Evolutionary conservation across 2,888 invertebrate genomes (phyloP).

Genomic region (Agrotis segetum): DNA sequence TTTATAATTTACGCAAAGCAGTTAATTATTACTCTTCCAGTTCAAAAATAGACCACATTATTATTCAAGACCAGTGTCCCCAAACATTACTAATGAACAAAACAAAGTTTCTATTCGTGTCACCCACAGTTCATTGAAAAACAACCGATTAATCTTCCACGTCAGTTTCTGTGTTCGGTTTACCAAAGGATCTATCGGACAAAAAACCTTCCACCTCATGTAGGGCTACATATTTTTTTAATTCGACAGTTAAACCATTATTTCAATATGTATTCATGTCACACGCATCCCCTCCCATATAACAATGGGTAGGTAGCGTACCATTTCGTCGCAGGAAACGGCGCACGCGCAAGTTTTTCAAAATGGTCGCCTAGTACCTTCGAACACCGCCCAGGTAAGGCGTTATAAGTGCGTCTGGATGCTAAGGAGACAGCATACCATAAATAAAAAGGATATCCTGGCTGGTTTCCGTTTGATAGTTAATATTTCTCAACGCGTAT

Average conservation of each 20-base stretch:
- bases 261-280: slow-evolving; percentile 80
- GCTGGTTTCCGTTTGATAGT: slow-evolving; percentile 79
- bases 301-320: slow-evolving; percentile 88
- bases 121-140: slow-evolving; percentile 31
- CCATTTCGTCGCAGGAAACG: slow-evolving; percentile 89
- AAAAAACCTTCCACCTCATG: slow-evolving; percentile 57
- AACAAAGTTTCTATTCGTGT: slow-evolving; percentile 34
- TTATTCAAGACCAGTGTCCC: slow-evolving; percentile 31
- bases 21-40: background rate
- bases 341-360: slow-evolving; percentile 85
- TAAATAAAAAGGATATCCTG: slow-evolving; percentile 88
- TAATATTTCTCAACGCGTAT: slow-evolving; percentile 70
- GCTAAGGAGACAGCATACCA: slow-evolving; percentile 84
- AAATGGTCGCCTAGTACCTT: slow-evolving; percentile 81
- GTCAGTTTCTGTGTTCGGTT: slow-evolving; percentile 55
- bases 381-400: slow-evolving; percentile 76
- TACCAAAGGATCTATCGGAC: slow-evolving; percentile 64
- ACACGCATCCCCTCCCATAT: slow-evolving; percentile 85
- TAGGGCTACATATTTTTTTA: slow-evolving; percentile 75
- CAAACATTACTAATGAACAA: slow-evolving; percentile 36
- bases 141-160: slow-evolving; percentile 47
- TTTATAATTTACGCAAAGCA: background rate
- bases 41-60: slow-evolving; percentile 14
- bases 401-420: slow-evolving; percentile 84
- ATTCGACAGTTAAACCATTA: slow-evolving; percentile 79